These are phyloP conservation scores for Chorisops tibialis DNA, from an alignment of 2,888 invertebrate species.

Conservation along the genomic window DNA sequence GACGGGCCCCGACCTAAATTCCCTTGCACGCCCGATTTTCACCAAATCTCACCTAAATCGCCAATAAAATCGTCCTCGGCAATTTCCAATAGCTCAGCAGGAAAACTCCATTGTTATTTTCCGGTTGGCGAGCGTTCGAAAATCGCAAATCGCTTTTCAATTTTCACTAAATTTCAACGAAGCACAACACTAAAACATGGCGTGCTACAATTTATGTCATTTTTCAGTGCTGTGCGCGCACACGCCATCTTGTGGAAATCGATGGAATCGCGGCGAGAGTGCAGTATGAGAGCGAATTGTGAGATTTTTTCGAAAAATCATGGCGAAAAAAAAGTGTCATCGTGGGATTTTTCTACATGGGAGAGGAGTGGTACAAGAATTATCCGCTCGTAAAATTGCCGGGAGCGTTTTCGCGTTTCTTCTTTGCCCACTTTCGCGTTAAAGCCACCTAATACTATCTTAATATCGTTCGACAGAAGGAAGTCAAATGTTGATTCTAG, in stretches of 20 bases:
- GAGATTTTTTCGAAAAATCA: not conserved
- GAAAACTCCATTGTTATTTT: constrained; percentile 4
- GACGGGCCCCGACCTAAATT: constrained; percentile 28
- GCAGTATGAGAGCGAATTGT: not conserved
- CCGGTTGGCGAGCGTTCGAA: not conserved
- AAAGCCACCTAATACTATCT: no score
- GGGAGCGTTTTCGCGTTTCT: no score
- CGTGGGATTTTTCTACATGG: constrained; percentile 21
- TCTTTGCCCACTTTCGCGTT: no score
- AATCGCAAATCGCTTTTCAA: not conserved
- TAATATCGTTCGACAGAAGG: no score
- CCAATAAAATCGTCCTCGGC: not conserved
- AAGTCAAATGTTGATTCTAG: no score
- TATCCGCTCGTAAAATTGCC: no score
- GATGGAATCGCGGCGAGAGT: not conserved
- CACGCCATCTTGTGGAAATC: constrained; percentile 29
- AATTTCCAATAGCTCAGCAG: not conserved
- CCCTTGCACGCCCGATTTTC: constrained; percentile 8
- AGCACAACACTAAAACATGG: constrained; percentile 28
- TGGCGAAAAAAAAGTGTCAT: constrained; percentile 8
- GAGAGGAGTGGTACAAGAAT: constrained; percentile 27
- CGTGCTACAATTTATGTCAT: constrained; percentile 27
- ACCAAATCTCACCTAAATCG: not conserved
- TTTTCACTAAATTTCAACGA: constrained; percentile 3
- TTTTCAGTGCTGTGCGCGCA: not conserved